Evolutionary conservation across 1,140 invertebrate species (phyloP).

Genomic region (Drosophila littoralis): DNA sequence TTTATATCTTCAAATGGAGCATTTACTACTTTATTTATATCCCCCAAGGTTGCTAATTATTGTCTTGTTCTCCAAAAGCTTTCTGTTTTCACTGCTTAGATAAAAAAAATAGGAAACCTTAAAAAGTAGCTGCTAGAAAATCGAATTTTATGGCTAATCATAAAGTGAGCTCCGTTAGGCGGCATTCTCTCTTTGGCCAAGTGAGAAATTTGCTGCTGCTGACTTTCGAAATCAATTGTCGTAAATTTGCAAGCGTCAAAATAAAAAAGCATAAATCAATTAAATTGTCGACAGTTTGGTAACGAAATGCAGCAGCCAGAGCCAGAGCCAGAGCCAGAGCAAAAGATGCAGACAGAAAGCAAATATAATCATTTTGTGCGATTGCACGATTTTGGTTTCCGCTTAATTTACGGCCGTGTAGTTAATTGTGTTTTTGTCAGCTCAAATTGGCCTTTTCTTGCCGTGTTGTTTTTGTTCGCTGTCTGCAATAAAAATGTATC

Average conservation of each 20-base stretch:
- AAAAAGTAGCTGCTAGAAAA: too few species aligned
- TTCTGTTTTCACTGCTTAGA: too few species aligned
- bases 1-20: too few species aligned
- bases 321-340: constrained; percentile 1
- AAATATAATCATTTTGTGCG: constrained; percentile 54
- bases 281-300: constrained; percentile 73
- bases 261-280: constrained; percentile 67
- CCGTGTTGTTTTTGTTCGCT: constrained; percentile 14
- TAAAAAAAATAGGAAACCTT: too few species aligned
- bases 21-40: too few species aligned
- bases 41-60: too few species aligned
- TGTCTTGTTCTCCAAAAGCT: too few species aligned
- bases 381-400: constrained; percentile 73
- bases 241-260: constrained; percentile 40
- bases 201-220: too few species aligned
- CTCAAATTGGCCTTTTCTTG: constrained; percentile 54
- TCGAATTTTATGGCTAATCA: background rate
- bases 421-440: constrained; percentile 77
- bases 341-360: constrained; percentile 39
- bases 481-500: constrained; percentile 13
- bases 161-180: constrained; percentile 14
- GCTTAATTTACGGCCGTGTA: constrained; percentile 60
- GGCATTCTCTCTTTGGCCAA: constrained; percentile 2
- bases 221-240: constrained; percentile 47
- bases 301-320: constrained; percentile 19